phyloP scores from a whole-genome alignment of 2,888 invertebrate species.

The Mamestra brassicae region DNA sequence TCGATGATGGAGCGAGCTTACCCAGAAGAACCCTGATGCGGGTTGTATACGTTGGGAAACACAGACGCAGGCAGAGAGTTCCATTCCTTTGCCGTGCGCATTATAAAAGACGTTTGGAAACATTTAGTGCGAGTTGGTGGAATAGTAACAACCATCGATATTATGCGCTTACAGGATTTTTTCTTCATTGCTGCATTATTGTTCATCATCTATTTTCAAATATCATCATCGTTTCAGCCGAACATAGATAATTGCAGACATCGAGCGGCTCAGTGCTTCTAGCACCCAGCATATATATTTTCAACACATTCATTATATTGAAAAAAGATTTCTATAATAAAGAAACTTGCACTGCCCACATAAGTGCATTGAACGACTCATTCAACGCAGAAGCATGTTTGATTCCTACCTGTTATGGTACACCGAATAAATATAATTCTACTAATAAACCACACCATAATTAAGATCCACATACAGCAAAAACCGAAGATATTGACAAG shows the following conservation, averaged over 20 bases:
- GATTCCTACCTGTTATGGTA: conserved; percentile 35
- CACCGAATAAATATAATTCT: conserved; percentile 50
- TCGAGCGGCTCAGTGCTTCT: too few species aligned
- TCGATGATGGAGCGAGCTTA: too few species aligned
- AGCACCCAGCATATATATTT: too few species aligned
- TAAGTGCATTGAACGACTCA: conserved; percentile 1
- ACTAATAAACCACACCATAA: conserved; percentile 49
- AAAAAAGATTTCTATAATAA: neutral
- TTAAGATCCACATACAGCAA: conserved; percentile 43
- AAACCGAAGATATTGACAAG: conserved; percentile 42
- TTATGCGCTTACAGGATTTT: too few species aligned
- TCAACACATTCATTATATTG: neutral
- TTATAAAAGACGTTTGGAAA: too few species aligned
- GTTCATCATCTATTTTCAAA: neutral
- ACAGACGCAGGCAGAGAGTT: too few species aligned
- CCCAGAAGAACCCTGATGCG: too few species aligned
- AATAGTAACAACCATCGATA: too few species aligned
- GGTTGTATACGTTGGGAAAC: too few species aligned
- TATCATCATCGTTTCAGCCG: neutral
- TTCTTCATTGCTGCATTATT: neutral
- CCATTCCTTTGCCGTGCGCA: too few species aligned
- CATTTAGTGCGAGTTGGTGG: too few species aligned
- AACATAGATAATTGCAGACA: too few species aligned
- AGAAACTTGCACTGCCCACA: neutral
- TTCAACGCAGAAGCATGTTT: conserved; percentile 22